Evolutionary conservation across 2,113 vertebrate genomes (phyloP).

Genomic region (Ovis canadensis): DNA sequence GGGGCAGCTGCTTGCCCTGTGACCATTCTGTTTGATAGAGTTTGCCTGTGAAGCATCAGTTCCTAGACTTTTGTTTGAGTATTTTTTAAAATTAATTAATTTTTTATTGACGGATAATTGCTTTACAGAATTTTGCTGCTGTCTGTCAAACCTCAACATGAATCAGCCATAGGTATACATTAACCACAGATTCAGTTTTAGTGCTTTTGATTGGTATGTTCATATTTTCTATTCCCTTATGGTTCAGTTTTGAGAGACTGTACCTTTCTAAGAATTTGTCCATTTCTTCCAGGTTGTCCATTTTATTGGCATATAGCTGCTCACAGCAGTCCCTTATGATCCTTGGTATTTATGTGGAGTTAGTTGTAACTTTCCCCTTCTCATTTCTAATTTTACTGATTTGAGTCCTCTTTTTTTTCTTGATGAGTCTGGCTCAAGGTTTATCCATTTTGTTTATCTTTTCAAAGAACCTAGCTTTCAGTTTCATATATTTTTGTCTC

Average conservation of each 20-base stretch:
- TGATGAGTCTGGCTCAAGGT: neutral
- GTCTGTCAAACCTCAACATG: neutral
- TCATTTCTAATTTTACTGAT: neutral
- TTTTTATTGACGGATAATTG: neutral
- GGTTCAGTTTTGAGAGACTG: neutral
- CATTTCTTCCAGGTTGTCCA: neutral
- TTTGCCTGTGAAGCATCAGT: neutral
- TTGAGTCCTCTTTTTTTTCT: neutral
- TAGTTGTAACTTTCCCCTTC: neutral
- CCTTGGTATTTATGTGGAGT: neutral
- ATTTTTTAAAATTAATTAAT: accelerated
- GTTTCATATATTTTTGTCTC: neutral
- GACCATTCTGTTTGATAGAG: neutral
- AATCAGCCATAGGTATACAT: neutral
- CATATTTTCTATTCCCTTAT: neutral
- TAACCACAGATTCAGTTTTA: neutral
- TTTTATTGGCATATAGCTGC: neutral
- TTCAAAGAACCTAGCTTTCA: neutral
- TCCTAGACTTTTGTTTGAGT: neutral
- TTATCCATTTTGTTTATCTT: neutral
- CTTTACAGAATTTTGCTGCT: neutral
- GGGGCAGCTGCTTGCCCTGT: neutral
- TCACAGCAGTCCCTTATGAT: neutral
- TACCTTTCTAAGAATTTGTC: neutral
- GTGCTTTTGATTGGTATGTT: neutral